Evolutionary conservation across 2,113 vertebrate genomes (phyloP), one percentile per base, ranked within the genome.

Genomic region (Limanda limanda): DNA sequence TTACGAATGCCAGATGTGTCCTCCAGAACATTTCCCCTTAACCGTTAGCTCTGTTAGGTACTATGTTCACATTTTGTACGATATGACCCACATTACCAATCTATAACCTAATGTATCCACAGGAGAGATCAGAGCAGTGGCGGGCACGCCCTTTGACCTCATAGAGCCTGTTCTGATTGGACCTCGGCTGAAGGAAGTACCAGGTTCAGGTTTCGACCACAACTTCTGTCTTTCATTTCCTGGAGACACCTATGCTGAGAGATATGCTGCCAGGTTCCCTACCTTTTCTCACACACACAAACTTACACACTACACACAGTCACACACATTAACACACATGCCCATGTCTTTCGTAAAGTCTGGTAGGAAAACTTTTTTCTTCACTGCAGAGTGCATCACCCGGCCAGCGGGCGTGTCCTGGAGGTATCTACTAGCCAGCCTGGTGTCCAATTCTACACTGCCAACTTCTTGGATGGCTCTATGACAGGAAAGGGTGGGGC

Each of bases 371-470:
- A 24, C 17, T 0, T 57, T 6, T n/a, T 24, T 51, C 6, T 31
- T 77, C n/a, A 18, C 78, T 62, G 23, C 52, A 99, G 98, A 90
- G 96, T 94, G 78, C 57, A 21, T 76, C 97, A 99, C 69, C 86
- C 92, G 0, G 88, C 85, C 62, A 97, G 94, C 0, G 96, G 98
- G 25, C 94, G 97, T 81, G 83, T 94, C 14, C 91, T 99, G 66
- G 95, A 96, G 62, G 94, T 99, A 47, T 93, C 94, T 47, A 98
- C 96, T 78, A 97, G 94, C 40, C 96, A 98, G 76, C 97, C 97
- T 1, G 98, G 98, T 0, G 68, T 99, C 84, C 98, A 99, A 88
- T 97, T 99, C 82, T 99, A 99, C 82, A 99, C 97, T 0, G 96
- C 95, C n/a, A 98, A 99, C 91, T 95, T 95, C 87, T 94, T 99